phyloP scores from a whole-genome alignment of 1,140 invertebrate species.

The Meloidogyne floridensis region DNA sequence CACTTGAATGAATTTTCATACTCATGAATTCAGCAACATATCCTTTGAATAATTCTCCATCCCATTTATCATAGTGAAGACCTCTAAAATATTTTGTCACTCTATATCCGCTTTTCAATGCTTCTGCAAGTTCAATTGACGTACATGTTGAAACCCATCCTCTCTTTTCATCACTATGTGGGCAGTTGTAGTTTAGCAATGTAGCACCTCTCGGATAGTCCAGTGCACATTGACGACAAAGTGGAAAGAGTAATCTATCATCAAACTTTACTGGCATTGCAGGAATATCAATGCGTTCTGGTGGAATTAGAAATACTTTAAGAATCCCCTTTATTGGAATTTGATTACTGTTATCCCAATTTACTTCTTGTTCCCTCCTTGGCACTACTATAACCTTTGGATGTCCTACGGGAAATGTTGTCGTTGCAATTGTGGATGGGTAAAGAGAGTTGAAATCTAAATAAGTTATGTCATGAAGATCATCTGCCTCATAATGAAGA shows the following conservation, averaged over 20 bases:
- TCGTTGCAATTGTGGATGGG: neutral
- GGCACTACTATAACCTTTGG: neutral
- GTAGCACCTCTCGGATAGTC: neutral
- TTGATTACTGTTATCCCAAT: neutral
- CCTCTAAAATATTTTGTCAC: neutral
- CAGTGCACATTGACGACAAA: neutral
- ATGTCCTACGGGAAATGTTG: neutral
- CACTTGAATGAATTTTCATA: conserved; percentile 6
- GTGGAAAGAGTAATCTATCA: conserved; percentile 11
- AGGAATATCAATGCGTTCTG: no score
- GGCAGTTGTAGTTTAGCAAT: neutral
- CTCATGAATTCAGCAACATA: no score
- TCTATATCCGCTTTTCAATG: neutral
- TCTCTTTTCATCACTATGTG: conserved; percentile 14
- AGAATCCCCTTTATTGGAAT: conserved; percentile 11
- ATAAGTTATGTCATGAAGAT: neutral
- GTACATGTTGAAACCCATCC: neutral
- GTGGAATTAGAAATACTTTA: neutral
- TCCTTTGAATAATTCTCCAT: no score
- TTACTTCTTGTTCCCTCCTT: neutral
- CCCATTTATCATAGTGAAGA: no score
- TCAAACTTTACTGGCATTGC: no score
- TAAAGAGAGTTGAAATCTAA: neutral
- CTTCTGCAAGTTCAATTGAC: conserved; percentile 20
- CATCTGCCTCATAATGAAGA: neutral